Conservation (phyloP, 2,113 vertebrate species). For the Podarcis cretensis region DNA sequence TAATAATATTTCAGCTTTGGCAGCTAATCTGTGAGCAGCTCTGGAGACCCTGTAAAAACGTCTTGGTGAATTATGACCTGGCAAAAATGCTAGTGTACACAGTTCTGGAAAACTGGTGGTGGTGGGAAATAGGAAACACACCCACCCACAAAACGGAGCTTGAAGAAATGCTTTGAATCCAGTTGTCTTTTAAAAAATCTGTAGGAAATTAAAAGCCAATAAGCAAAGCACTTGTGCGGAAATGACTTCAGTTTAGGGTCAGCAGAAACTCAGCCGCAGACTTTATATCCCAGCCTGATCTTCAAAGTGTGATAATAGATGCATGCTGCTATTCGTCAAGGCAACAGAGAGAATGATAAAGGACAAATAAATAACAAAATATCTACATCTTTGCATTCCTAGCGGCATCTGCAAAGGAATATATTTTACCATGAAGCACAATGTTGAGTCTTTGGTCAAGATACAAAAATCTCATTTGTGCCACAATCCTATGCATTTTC, state of each 20-base stretch:
- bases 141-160: background rate
- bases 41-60: constrained; percentile 19
- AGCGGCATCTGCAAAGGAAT: background rate
- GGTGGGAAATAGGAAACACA: background rate
- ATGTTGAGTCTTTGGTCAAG: background rate
- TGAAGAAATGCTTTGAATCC: background rate
- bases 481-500: background rate
- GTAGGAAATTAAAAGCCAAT: background rate
- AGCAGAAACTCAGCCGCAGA: constrained; percentile 8
- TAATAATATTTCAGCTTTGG: constrained; percentile 30
- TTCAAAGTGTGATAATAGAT: background rate
- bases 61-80: background rate
- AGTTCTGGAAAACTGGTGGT: constrained; percentile 20
- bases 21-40: constrained; percentile 13
- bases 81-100: background rate
- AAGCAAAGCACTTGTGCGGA: background rate
- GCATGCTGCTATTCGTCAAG: background rate
- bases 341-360: background rate
- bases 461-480: background rate
- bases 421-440: background rate
- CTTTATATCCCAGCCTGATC: constrained; percentile 5
- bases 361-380: background rate
- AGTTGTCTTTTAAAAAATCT: background rate
- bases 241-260: constrained; percentile 13
- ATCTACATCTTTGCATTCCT: background rate